Conservation (phyloP, 2,797 vertebrate species). For the Takifugu ocellatus region DNA sequence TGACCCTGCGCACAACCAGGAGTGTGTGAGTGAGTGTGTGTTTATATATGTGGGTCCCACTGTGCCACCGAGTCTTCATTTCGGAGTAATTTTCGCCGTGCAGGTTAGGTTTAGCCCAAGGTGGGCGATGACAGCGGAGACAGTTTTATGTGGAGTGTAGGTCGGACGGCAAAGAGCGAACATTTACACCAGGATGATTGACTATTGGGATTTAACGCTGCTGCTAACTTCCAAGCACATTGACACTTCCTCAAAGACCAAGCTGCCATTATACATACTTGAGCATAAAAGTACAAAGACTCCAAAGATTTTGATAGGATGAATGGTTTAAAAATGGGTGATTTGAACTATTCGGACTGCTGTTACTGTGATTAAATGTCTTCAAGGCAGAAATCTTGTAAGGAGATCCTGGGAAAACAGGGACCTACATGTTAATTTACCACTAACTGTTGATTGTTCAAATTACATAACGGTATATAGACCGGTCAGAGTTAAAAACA, state of each 20-base stretch:
- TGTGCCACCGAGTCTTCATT: neutral
- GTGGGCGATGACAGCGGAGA: constrained; percentile 22
- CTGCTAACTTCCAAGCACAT: neutral
- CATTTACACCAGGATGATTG: constrained; percentile 10
- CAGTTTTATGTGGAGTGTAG: constrained; percentile 11
- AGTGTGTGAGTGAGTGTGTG: constrained; percentile 2
- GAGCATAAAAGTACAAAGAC: too few species aligned
- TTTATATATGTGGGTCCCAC: neutral
- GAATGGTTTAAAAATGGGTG: too few species aligned
- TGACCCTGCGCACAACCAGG: constrained; percentile 33
- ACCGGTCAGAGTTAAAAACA: too few species aligned
- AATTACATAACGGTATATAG: too few species aligned
- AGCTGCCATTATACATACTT: too few species aligned
- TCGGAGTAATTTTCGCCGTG: neutral
- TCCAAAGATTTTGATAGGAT: too few species aligned
- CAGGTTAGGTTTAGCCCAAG: constrained; percentile 4
- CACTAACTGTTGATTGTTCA: too few species aligned
- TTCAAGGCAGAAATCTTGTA: too few species aligned
- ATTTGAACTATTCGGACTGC: too few species aligned
- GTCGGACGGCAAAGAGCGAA: neutral
- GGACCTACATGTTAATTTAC: too few species aligned
- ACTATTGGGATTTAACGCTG: neutral
- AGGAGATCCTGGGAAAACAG: too few species aligned
- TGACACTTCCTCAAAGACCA: neutral
- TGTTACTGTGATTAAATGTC: too few species aligned